Conservation (phyloP, 2,113 vertebrate species). For the Reinhardtius hippoglossoides region DNA sequence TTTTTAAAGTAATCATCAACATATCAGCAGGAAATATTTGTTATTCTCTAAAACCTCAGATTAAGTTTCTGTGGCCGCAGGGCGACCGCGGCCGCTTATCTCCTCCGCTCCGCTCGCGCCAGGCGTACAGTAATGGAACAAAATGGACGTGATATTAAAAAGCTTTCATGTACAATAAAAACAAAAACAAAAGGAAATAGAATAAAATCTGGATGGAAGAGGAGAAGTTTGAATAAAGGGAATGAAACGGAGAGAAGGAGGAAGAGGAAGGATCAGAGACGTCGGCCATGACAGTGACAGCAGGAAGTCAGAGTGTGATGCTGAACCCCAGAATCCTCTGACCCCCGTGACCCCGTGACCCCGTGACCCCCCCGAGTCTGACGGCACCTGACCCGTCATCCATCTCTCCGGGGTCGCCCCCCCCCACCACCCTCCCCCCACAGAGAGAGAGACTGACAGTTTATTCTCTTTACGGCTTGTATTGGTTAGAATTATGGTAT, state of each 20-base stretch:
- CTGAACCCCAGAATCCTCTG: conserved; percentile 36
- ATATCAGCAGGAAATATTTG: background rate
- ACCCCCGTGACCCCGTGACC: conserved; percentile 63
- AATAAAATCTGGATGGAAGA: background rate
- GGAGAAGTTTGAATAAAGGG: background rate
- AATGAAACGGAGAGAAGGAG: background rate
- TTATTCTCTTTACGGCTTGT: background rate
- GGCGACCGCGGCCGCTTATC: background rate
- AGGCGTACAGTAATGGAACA: background rate
- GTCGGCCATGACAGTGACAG: conserved; percentile 48
- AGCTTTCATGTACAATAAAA: background rate
- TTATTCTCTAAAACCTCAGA: no score
- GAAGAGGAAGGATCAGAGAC: background rate
- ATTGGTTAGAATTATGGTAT: no score
- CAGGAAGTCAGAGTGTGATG: conserved; percentile 45
- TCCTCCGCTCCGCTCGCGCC: background rate
- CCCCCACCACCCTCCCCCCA: conserved; percentile 2
- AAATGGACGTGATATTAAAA: background rate
- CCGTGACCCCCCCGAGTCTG: conserved; percentile 52
- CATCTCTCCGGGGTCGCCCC: conserved; percentile 43
- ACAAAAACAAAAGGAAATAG: background rate
- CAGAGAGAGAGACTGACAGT: background rate
- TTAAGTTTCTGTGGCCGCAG: background rate
- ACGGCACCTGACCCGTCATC: conserved; percentile 66
- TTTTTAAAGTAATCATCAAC: background rate